phyloP scores from a whole-genome alignment of 2,888 invertebrate species.

The Stictocephala bisonia region DNA sequence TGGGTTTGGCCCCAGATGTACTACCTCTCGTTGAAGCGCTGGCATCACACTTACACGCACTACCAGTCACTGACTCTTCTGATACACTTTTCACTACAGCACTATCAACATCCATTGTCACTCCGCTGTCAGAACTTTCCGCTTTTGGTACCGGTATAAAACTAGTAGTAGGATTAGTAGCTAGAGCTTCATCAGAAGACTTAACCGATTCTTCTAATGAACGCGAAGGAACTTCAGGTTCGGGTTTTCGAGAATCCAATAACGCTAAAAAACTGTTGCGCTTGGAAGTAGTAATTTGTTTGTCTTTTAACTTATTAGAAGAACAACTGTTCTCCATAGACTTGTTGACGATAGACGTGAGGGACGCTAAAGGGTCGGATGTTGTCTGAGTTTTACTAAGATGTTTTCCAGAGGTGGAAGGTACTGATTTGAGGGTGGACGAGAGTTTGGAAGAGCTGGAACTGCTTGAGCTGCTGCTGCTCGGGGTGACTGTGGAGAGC shows the following conservation, averaged over 20 bases:
- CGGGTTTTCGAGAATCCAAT: constrained; percentile 22
- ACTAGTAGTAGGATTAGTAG: too few species aligned
- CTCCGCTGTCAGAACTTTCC: constrained; percentile 10
- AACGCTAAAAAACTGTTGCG: constrained; percentile 35
- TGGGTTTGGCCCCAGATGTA: constrained; percentile 63
- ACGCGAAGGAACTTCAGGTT: constrained; percentile 10
- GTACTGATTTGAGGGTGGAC: constrained; percentile 37
- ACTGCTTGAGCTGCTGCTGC: constrained; percentile 42
- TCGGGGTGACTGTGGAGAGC: constrained; percentile 84
- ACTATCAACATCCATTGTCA: constrained; percentile 39
- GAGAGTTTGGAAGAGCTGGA: constrained; percentile 23
- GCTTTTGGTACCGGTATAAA: constrained; percentile 5
- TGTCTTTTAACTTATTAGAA: constrained; percentile 21
- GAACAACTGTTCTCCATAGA: constrained; percentile 38
- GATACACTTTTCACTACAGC: constrained; percentile 23
- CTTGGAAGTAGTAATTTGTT: constrained; percentile 11
- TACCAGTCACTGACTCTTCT: neutral
- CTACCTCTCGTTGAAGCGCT: neutral
- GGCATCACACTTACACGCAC: constrained; percentile 38
- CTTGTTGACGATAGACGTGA: constrained; percentile 47
- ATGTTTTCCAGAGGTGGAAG: constrained; percentile 44
- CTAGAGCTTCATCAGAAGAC: neutral
- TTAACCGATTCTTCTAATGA: constrained; percentile 1
- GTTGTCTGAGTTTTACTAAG: constrained; percentile 11
- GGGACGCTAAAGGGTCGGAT: constrained; percentile 47